A percentile compares a stretch with the other conserved stretches of the same genome.
phyloP scores from a whole-genome alignment of 2,888 invertebrate species.

The Chloromyia formosa region DNA sequence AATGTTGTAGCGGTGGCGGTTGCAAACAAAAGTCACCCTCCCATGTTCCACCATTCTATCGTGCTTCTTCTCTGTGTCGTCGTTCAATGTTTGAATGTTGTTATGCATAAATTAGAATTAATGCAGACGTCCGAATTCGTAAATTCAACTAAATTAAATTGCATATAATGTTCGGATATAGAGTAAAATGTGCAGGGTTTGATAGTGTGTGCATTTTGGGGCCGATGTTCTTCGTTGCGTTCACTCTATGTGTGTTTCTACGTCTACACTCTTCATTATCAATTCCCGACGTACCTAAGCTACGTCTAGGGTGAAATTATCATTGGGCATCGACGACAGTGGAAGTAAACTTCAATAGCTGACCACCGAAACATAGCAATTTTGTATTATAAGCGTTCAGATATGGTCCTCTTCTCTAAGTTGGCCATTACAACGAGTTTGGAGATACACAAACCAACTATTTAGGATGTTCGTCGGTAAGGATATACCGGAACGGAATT shows the following conservation, averaged over 20 bases:
- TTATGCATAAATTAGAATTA: slow-evolving; percentile 57
- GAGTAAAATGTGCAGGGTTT: slow-evolving; percentile 17
- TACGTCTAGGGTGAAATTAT: slow-evolving; percentile 10
- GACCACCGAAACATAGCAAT: slow-evolving; percentile 1
- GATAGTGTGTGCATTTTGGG: slow-evolving; percentile 22
- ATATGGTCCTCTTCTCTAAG: not conserved
- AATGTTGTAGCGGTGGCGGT: slow-evolving; percentile 18
- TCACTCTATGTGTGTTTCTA: slow-evolving; percentile 1
- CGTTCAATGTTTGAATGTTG: slow-evolving; percentile 56
- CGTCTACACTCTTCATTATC: not conserved
- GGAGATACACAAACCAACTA: not conserved
- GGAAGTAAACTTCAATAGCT: slow-evolving; percentile 13
- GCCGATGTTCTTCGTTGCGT: slow-evolving; percentile 15
- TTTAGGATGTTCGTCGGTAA: too few relatives aligned
- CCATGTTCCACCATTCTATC: not conserved
- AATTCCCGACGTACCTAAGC: not conserved
- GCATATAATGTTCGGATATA: slow-evolving; percentile 44
- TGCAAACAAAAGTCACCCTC: slow-evolving; percentile 44
- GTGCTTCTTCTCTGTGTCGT: slow-evolving; percentile 48
- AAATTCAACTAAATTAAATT: slow-evolving; percentile 51
- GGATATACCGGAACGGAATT: too few relatives aligned
- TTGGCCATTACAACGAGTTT: not conserved
- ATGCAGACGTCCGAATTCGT: slow-evolving; percentile 56
- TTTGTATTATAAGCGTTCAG: not conserved
- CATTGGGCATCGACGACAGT: not conserved